Conservation (phyloP, 2,888 invertebrate species). For the Eubasilissa splendida region DNA sequence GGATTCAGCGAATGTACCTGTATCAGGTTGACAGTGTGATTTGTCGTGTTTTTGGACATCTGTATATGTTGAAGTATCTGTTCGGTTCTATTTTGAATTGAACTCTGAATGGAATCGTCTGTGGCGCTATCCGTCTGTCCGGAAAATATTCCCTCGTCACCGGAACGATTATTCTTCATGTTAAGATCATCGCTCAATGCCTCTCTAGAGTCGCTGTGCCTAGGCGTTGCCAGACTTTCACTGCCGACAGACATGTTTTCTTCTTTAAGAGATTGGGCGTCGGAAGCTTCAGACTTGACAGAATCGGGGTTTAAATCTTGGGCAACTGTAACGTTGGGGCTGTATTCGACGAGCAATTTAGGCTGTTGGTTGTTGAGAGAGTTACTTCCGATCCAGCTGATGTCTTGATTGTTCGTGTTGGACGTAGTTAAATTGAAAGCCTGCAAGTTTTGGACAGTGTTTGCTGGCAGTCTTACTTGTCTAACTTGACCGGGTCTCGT, state of each 20-base stretch:
- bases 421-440: constrained; percentile 61
- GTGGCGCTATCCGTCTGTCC: constrained; percentile 43
- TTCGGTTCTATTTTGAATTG: constrained; percentile 41
- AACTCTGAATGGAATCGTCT: constrained; percentile 37
- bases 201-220: constrained; percentile 45
- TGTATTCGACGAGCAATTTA: constrained; percentile 57
- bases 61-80: constrained; percentile 54
- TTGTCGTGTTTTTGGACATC: constrained; percentile 51
- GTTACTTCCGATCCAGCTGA: constrained; percentile 65
- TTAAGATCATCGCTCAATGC: constrained; percentile 47
- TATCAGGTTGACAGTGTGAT: constrained; percentile 55
- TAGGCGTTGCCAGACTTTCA: constrained; percentile 47
- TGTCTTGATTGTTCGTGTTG: constrained; percentile 62
- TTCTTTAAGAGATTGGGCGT: constrained; percentile 67
- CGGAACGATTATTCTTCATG: constrained; percentile 34
- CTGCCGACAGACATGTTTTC: constrained; percentile 52
- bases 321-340: constrained; percentile 38
- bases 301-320: constrained; percentile 66
- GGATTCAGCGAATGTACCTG: constrained; percentile 56
- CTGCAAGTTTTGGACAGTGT: constrained; percentile 65
- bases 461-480: constrained; percentile 68
- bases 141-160: constrained; percentile 50
- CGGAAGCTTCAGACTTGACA: constrained; percentile 65
- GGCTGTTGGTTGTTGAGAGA: constrained; percentile 62
- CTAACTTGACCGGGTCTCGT: constrained; percentile 73